These are phyloP conservation scores for Aspidiotus destructor DNA, from an alignment of 2,888 invertebrate genomes.

Conservation along the genomic window DNA sequence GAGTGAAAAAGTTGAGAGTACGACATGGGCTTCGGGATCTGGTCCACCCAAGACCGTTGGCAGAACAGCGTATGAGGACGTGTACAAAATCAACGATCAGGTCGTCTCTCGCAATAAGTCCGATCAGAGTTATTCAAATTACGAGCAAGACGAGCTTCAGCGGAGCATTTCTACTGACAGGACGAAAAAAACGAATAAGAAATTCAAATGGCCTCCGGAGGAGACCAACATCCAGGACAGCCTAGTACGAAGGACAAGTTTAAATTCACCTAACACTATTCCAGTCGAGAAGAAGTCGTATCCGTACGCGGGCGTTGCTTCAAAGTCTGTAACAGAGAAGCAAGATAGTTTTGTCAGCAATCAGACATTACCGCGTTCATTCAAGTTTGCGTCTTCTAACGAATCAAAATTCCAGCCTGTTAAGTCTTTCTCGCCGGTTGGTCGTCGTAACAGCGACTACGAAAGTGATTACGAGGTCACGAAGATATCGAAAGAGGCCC, in stretches of 20 bases:
- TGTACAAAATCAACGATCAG: conserved; percentile 2
- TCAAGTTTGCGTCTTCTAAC: conserved; percentile 24
- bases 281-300: conserved; percentile 45
- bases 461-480: conserved; percentile 57
- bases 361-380: conserved; percentile 26
- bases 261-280: conserved; percentile 40
- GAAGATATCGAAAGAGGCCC: conserved; percentile 43
- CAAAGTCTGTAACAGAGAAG: conserved; percentile 36
- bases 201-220: conserved; percentile 26
- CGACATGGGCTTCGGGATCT: background rate
- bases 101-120: background rate
- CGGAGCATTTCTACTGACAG: conserved; percentile 10
- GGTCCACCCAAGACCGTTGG: background rate
- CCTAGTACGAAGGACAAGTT: conserved; percentile 18
- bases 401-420: conserved; percentile 32
- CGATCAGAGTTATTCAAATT: background rate
- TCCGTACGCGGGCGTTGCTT: conserved; percentile 48
- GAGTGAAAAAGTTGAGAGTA: conserved; percentile 1
- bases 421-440: conserved; percentile 7
- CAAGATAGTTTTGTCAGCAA: conserved; percentile 14
- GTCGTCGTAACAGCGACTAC: conserved; percentile 52
- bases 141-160: background rate
- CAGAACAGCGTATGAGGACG: background rate
- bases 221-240: conserved; percentile 25
- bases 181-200: conserved; percentile 6